Percentiles rank a stretch among this genome's conserved stretches.
These are phyloP conservation scores for Aspidapion aeneum DNA, from an alignment of 2,888 invertebrate species.

Conservation along the genomic window DNA sequence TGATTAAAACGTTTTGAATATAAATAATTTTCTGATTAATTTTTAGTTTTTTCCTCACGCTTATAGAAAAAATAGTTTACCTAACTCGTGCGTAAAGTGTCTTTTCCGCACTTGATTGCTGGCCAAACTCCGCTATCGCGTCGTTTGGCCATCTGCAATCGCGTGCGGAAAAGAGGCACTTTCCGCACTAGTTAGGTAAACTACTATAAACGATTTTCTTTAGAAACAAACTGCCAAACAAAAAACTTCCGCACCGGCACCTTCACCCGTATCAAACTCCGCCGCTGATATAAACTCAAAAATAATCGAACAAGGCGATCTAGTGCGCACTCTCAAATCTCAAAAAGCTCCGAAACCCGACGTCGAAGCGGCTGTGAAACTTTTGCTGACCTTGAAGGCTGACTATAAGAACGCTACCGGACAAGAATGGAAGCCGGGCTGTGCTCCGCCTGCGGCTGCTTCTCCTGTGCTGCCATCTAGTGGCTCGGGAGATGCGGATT, in stretches of 20 bases:
- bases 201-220: neutral
- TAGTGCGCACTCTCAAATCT: conserved; percentile 48
- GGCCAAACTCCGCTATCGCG: too few species aligned
- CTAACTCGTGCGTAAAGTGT: too few species aligned
- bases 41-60: too few species aligned
- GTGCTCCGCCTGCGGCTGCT: conserved; percentile 30
- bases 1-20: too few species aligned
- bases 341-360: conserved; percentile 54
- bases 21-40: too few species aligned
- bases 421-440: conserved; percentile 51
- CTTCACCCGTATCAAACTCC: neutral
- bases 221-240: neutral
- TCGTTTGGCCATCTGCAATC: too few species aligned
- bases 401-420: conserved; percentile 58
- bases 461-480: neutral
- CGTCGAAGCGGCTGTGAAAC: conserved; percentile 55
- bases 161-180: too few species aligned
- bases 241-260: neutral
- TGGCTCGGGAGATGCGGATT: conserved; percentile 48
- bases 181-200: too few species aligned
- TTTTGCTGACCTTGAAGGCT: conserved; percentile 54
- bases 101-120: too few species aligned
- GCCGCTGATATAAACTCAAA: neutral
- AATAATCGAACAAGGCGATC: neutral
- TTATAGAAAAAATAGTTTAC: too few species aligned